These are phyloP conservation scores for Dynastes grantii DNA, from an alignment of 2,888 invertebrate species.

Conservation along the genomic window DNA sequence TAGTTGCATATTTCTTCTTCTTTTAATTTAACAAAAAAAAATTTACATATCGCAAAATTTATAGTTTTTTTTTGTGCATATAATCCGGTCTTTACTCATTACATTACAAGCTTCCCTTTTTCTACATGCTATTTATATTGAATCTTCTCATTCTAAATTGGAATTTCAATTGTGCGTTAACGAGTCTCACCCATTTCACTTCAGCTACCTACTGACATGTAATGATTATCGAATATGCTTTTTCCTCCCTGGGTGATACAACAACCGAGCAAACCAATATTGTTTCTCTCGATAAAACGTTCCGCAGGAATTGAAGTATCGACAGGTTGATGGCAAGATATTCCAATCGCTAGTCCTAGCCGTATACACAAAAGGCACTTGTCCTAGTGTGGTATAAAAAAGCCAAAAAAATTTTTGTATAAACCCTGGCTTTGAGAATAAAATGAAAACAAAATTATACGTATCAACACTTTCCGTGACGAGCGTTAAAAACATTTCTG, in stretches of 20 bases:
- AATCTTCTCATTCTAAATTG: too few relatives aligned
- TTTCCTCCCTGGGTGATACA: conserved; percentile 12
- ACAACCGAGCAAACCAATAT: conserved; percentile 9
- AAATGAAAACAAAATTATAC: conserved; percentile 28
- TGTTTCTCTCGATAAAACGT: conserved; percentile 16
- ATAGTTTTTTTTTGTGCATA: too few relatives aligned
- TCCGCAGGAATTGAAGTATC: conserved; percentile 15
- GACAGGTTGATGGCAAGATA: not conserved
- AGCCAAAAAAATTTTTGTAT: too few relatives aligned
- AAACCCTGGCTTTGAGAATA: conserved; percentile 30
- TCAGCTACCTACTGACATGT: not conserved
- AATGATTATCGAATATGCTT: conserved; percentile 15
- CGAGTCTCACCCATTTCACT: not conserved
- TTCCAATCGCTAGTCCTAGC: not conserved
- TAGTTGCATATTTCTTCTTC: too few relatives aligned
- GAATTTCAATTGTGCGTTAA: too few relatives aligned
- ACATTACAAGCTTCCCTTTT: too few relatives aligned
- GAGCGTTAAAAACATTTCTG: conserved; percentile 33
- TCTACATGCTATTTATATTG: too few relatives aligned
- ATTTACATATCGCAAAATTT: too few relatives aligned
- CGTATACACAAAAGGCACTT: conserved; percentile 10
- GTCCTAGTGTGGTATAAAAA: not conserved
- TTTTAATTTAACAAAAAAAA: too few relatives aligned
- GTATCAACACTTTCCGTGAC: conserved; percentile 33
- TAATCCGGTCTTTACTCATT: too few relatives aligned